Evolutionary conservation across 2,888 invertebrate genomes (phyloP).

Genomic region (Thyatira batis): DNA sequence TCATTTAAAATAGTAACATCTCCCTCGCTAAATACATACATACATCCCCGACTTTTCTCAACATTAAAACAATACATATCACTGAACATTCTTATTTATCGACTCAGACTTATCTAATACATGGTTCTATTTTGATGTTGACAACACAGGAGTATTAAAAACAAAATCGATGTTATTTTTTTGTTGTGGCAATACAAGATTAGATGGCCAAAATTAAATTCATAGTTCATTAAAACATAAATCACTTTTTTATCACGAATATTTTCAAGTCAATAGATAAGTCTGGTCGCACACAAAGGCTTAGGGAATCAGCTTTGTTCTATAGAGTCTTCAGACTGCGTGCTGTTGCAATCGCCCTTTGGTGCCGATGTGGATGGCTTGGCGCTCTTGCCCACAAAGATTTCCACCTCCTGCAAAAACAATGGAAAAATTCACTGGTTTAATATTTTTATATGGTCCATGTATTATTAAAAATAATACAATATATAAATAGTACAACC

Average conservation of each 20-base stretch:
- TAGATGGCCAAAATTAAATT: neutral
- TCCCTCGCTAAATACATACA: constrained; percentile 4
- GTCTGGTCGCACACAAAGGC: constrained; percentile 14
- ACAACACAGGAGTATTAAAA: neutral
- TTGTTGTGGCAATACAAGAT: neutral
- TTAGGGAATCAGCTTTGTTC: constrained; percentile 58
- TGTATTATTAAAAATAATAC: neutral
- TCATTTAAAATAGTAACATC: constrained; percentile 2
- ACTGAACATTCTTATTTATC: constrained; percentile 2
- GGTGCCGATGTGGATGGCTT: constrained; percentile 56
- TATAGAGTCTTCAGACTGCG: constrained; percentile 37
- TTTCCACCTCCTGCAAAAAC: constrained; percentile 70
- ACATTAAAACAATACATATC: constrained; percentile 1
- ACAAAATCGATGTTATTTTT: neutral
- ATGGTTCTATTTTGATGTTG: neutral
- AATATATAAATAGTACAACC: no score
- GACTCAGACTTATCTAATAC: constrained; percentile 6
- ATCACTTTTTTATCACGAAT: constrained; percentile 4
- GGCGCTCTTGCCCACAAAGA: constrained; percentile 65
- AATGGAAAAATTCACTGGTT: neutral
- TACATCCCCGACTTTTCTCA: constrained; percentile 4
- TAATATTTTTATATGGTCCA: neutral
- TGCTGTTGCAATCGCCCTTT: constrained; percentile 54
- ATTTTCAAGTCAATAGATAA: constrained; percentile 19
- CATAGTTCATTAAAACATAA: neutral